These are phyloP conservation scores for Pao palembangensis DNA, from an alignment of 2,113 vertebrate genomes.

Conservation along the genomic window DNA sequence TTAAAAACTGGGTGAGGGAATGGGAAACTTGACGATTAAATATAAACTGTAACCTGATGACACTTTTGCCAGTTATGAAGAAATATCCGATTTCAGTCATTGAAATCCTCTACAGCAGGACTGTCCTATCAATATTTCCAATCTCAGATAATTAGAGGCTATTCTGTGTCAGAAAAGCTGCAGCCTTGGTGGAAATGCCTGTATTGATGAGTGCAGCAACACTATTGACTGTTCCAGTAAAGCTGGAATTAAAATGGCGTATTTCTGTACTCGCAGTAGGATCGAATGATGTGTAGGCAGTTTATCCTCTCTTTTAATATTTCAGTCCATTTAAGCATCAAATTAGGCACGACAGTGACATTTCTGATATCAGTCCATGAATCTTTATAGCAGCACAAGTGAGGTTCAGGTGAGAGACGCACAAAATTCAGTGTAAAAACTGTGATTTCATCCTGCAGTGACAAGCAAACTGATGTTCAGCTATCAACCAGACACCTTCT, in stretches of 20 bases:
- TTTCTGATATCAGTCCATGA: neutral
- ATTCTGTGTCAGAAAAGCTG: conserved; percentile 61
- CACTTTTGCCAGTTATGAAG: conserved; percentile 24
- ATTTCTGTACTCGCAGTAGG: conserved; percentile 44
- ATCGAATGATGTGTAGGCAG: conserved; percentile 38
- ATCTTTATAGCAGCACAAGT: too few relatives aligned
- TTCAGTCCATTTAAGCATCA: conserved; percentile 32
- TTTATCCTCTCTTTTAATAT: conserved; percentile 34
- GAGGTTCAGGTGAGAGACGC: too few relatives aligned
- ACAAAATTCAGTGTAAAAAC: too few relatives aligned
- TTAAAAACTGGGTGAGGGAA: neutral
- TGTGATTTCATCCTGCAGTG: too few relatives aligned
- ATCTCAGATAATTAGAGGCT: conserved; percentile 66
- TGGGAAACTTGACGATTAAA: neutral
- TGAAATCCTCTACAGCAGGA: conserved; percentile 53
- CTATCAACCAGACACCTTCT: too few relatives aligned
- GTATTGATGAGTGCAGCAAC: conserved; percentile 67
- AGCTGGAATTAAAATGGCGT: conserved; percentile 52
- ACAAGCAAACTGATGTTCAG: too few relatives aligned
- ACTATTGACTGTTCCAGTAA: conserved; percentile 74
- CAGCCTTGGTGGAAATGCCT: conserved; percentile 61
- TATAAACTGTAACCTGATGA: neutral
- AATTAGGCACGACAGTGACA: neutral
- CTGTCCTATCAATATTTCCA: conserved; percentile 66
- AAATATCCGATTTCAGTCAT: conserved; percentile 54